Base-by-base conservation (phyloP, 1,140 invertebrate genomes). In the Drosophila tsacasi region DNA sequence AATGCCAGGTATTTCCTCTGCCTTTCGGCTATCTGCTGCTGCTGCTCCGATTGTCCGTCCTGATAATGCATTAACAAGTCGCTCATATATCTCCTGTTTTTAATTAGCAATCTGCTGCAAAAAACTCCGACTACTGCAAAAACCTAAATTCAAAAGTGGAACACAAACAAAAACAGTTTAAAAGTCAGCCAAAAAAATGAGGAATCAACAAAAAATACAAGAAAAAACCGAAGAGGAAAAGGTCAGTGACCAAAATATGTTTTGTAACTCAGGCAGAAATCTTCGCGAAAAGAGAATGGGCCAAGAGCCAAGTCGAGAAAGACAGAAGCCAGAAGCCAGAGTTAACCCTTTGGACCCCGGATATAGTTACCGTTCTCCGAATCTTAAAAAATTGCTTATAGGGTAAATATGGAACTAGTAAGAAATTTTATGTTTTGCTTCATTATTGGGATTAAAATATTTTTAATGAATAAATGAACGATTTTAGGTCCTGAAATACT, bases 181-280 rank as follows among this genome's bases (percentile, higher is more conserved):
- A 40, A 67, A 79, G 77, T 71, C 65, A 79, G 61, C 62, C 42
- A 39, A 47, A 67, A 79, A 79, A 63, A 50, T 55, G 47, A 65
- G 63, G 50, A 79, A 67, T 61, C 32, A 72, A 59, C 49, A 59
- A 46, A 77, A 76, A 72, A 72, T 52, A 50, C 61, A 78, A 54
- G 25, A 47, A 57, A 75, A 55, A 80, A 80, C 21, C 39, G 66
- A 50, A 68, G 66, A 50, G 67, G 76, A 74, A 80, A 80, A 80
- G 78, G 76, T 80, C 78, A 80, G 61, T 80, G 78, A 80, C 78
- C 78, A 80, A 80, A 80, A 80, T 80, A 80, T 80, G 78, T 80
- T 80, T 80, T 80, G 78, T 75, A 80, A 80, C 72, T 80, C 57
- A 57, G 47, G 55, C 60, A 79, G 71, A 74, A 79, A 72, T 57